Evolutionary conservation across 2,797 vertebrate species (phyloP).

Genomic region (Alfaro cultratus): DNA sequence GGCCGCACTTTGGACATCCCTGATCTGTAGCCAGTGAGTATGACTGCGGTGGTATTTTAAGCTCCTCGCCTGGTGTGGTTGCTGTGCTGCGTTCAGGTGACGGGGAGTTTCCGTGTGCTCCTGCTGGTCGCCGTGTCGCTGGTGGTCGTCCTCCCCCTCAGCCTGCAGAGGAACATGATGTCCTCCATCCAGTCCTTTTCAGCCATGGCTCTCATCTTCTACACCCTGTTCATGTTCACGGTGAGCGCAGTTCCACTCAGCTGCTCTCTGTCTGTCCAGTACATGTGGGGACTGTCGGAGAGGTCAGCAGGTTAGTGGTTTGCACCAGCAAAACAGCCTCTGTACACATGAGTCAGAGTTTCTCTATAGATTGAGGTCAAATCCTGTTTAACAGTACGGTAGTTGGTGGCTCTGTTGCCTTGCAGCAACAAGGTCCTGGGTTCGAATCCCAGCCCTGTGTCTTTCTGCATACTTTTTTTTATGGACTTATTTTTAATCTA

Average conservation of each 20-base stretch:
- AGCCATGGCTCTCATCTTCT: conserved; percentile 97
- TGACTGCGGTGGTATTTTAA: background rate
- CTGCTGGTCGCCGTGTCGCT: conserved; percentile 90
- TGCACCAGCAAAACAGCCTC: conserved; percentile 5
- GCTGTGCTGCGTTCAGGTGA: conserved; percentile 81
- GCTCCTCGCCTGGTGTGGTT: background rate
- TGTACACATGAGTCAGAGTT: background rate
- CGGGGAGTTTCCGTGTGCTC: conserved; percentile 84
- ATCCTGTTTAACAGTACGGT: background rate
- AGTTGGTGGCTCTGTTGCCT: background rate
- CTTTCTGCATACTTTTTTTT: background rate
- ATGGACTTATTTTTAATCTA: background rate
- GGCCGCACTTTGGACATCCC: no score
- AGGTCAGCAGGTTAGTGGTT: background rate
- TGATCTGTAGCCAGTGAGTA: no score
- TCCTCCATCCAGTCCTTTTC: conserved; percentile 98
- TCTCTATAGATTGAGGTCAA: background rate
- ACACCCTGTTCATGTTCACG: conserved; percentile 96
- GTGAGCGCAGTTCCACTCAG: conserved; percentile 77
- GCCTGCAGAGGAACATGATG: conserved; percentile 99
- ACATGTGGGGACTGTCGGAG: background rate
- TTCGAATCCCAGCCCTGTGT: background rate
- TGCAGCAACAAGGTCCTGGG: background rate
- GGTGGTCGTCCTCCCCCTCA: conserved; percentile 93
- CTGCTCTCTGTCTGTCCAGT: background rate